Base-by-base conservation (phyloP, 1,140 invertebrate genomes). In the Pachypeltis micranthus region DNA sequence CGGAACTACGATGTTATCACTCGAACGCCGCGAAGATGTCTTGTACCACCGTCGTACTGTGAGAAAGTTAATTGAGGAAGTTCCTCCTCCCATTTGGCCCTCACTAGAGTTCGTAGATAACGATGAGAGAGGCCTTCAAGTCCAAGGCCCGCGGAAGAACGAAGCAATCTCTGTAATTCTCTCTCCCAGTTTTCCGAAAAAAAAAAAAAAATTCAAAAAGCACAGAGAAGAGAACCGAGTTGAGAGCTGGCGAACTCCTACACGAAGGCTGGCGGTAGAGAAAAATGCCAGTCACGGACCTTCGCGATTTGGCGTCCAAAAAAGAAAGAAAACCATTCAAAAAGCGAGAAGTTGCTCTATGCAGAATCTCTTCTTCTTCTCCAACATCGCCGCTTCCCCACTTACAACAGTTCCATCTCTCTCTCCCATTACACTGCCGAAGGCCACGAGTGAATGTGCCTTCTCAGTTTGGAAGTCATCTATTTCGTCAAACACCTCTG, bases 31-130 rank as follows among this genome's bases (percentile, higher is more conserved):
- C 23, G n/a, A 16, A 21, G 47, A 51, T 51, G 47, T 51, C 23
- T 39, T 51, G n/a, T n/a, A n/a, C n/a, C 23, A 51, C 12, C 23
- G 47, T 21, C 12, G 47, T 51, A 10, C 47, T 51, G 47, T 51
- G 47, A 51, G 47, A 51, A 51, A 51, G 47, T 51, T 51, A 51
- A 51, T 51, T 51, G 47, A 51, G 47, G 47, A 51, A 51, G 47
- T 51, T 21, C 10, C 47, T 51, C 47, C 19, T 21, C 47, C 47
- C 47, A 4, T 21, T 21, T 21, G 47, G 12, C 23, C 47, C 4
- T 51, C 47, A 51, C 47, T 51, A 16, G 7, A 21, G 47, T 10
- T 10, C 12, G 47, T 21, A 10, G 47, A 51, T 51, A 51, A 51
- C 47, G 47, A 51, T 51, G 47, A 21, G 47, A 51, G 47, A 51